phyloP scores from a whole-genome alignment of 2,888 invertebrate species.

The Linnaemya vulpina region DNA sequence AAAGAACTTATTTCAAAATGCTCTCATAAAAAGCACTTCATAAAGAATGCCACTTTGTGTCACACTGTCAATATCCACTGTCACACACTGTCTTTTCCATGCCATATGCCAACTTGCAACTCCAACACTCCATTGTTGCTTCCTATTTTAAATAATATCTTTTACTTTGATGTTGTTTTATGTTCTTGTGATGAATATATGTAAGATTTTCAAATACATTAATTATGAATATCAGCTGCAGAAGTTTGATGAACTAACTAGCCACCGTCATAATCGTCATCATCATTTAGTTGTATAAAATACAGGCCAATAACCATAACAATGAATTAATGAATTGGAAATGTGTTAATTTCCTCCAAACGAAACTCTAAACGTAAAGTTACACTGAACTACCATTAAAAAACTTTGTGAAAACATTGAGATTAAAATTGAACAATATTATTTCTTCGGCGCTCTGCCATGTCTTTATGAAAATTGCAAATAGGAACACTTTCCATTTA shows the following conservation, averaged over 20 bases:
- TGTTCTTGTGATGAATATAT: conserved; percentile 39
- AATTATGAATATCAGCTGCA: conserved; percentile 51
- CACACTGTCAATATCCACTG: conserved; percentile 18
- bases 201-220: no score
- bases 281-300: conserved; percentile 29
- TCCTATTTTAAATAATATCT: neutral
- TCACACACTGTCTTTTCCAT: conserved; percentile 5
- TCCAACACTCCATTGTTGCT: neutral
- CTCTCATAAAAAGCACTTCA: neutral
- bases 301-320: conserved; percentile 63
- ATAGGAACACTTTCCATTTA: no score
- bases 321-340: conserved; percentile 3
- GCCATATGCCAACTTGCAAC: conserved; percentile 41
- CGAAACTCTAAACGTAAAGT: neutral
- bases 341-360: conserved; percentile 34
- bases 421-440: no score
- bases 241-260: conserved; percentile 55
- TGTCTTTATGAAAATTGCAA: no score
- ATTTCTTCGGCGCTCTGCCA: no score
- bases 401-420: no score
- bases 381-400: neutral
- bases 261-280: conserved; percentile 7
- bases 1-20: neutral
- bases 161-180: conserved; percentile 5
- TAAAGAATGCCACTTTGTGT: neutral